phyloP scores from a whole-genome alignment of 2,888 invertebrate species.

The Pinctada fucata region DNA sequence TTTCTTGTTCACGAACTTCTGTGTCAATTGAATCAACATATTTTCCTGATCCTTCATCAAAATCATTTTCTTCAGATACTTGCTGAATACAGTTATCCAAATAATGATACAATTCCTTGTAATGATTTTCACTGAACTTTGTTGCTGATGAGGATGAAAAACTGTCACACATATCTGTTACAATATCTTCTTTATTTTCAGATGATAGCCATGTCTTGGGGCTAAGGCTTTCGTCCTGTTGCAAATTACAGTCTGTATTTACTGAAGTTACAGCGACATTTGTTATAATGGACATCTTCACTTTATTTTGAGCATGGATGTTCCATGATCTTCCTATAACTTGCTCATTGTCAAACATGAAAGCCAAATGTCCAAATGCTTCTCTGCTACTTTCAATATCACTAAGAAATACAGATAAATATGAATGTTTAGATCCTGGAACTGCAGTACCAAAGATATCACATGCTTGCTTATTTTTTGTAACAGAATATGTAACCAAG shows the following conservation, averaged over 20 bases:
- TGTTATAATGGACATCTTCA: slow-evolving; percentile 36
- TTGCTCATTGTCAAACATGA: slow-evolving; percentile 40
- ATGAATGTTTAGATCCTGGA: slow-evolving; percentile 8
- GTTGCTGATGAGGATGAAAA: neutral
- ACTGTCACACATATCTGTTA: slow-evolving; percentile 12
- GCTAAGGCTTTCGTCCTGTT: neutral
- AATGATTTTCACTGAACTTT: slow-evolving; percentile 2
- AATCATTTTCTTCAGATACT: neutral
- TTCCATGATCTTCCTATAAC: slow-evolving; percentile 33
- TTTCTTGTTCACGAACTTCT: slow-evolving; percentile 6
- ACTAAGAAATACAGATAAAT: neutral
- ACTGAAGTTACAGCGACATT: slow-evolving; percentile 24
- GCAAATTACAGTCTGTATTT: neutral
- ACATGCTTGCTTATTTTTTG: slow-evolving; percentile 18
- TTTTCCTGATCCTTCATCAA: neutral
- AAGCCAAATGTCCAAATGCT: slow-evolving; percentile 24
- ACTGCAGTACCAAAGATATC: slow-evolving; percentile 19
- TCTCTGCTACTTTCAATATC: neutral
- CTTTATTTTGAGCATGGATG: slow-evolving; percentile 21
- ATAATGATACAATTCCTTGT: slow-evolving; percentile 10
- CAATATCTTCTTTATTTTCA: slow-evolving; percentile 10
- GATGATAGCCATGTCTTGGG: neutral
- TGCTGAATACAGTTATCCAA: slow-evolving; percentile 11
- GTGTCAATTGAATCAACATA: slow-evolving; percentile 11
- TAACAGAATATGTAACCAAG: slow-evolving; percentile 4